A percentile compares a stretch with the other conserved stretches of the same genome.
Conservation (phyloP, 2,113 vertebrate species). For the Bambusicola thoracicus region DNA sequence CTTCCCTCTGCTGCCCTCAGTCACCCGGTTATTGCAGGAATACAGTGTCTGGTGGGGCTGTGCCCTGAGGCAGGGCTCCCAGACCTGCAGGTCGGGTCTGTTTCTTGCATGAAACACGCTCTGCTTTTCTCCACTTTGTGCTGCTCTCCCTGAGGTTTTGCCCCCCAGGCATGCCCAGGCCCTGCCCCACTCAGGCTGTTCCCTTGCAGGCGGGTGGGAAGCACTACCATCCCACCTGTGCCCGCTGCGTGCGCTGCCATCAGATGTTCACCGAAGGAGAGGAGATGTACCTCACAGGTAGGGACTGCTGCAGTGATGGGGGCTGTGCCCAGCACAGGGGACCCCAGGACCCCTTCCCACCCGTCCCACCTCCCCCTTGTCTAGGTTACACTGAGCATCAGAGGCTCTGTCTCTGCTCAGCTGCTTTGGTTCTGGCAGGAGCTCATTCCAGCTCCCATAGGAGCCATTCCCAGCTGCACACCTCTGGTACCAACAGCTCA, state of each 20-base stretch:
- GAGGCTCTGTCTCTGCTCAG: fast-evolving
- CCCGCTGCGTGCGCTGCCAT: slow-evolving; percentile 94
- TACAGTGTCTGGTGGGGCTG: not conserved
- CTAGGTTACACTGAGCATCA: not conserved
- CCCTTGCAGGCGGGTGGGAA: slow-evolving; percentile 91
- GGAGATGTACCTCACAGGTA: slow-evolving; percentile 99
- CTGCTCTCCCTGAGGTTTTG: too few relatives aligned
- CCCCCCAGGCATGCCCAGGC: not conserved
- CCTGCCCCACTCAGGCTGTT: not conserved
- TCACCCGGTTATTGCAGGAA: not conserved
- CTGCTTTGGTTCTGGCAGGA: not conserved
- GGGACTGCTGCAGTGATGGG: fast-evolving
- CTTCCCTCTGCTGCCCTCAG: not conserved
- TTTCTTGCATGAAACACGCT: not conserved
- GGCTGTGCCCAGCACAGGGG: not conserved
- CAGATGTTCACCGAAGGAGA: slow-evolving; percentile 98
- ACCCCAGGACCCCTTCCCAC: not conserved
- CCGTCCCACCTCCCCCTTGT: fast-evolving
- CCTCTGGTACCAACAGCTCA: not conserved
- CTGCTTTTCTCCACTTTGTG: not conserved
- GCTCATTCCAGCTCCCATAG: not conserved
- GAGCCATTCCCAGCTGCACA: not conserved
- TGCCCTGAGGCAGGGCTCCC: not conserved
- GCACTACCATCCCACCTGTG: slow-evolving; percentile 96
- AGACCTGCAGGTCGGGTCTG: not conserved